Percentiles rank a stretch among this genome's conserved stretches.
Evolutionary conservation across 2,113 vertebrate species (phyloP).

Genomic region (Prietella phreatophila): DNA sequence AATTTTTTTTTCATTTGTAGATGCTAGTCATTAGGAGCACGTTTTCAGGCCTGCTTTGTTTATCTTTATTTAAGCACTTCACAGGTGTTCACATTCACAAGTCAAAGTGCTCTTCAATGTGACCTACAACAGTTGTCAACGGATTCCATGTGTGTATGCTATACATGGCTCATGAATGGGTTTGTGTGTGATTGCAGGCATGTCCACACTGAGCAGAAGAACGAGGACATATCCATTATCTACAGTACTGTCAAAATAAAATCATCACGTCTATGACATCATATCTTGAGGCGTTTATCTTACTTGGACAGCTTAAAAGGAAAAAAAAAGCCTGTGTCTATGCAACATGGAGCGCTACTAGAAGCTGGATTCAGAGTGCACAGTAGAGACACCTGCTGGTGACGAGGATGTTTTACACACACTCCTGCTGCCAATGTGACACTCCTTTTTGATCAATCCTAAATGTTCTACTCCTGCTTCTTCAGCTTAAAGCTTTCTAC

Average conservation of each 20-base stretch:
- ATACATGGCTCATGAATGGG: neutral
- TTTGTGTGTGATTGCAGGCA: constrained; percentile 11
- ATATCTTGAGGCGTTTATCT: neutral
- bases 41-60: neutral
- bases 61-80: neutral
- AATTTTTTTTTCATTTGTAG: neutral
- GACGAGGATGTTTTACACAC: neutral
- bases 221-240: constrained; percentile 5
- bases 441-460: neutral
- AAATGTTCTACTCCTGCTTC: neutral
- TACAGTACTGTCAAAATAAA: constrained; percentile 3
- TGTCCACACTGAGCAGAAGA: neutral
- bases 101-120: neutral
- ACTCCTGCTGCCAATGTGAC: neutral
- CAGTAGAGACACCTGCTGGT: neutral
- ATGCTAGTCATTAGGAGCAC: neutral
- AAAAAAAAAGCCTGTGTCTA: neutral
- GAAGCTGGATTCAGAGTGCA: neutral
- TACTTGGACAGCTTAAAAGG: neutral
- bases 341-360: too few species aligned
- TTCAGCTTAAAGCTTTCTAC: neutral
- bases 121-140: neutral
- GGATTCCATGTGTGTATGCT: neutral
- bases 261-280: neutral
- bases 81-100: neutral